These are phyloP conservation scores for Micropterix aruncella DNA, from an alignment of 2,888 invertebrate genomes.

Conservation along the genomic window DNA sequence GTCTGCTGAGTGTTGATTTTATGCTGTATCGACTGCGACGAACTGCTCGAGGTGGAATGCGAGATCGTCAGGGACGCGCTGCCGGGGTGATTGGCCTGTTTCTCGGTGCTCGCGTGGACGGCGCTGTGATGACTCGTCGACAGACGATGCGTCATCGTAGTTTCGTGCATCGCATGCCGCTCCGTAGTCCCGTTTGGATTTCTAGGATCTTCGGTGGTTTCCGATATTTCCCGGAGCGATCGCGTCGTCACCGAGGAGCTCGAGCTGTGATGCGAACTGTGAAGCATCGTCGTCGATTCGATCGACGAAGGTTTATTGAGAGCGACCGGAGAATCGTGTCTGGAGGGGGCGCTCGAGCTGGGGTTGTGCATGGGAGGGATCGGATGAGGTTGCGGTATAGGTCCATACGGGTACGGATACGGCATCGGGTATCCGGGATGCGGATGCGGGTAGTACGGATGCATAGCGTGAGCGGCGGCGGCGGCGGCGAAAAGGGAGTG, in stretches of 20 bases:
- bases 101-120: conserved; percentile 48
- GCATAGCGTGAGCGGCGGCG: conserved; percentile 48
- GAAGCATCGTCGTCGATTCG: conserved; percentile 53
- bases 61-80: conserved; percentile 48
- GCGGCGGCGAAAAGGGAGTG: conserved; percentile 49
- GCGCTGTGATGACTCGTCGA: conserved; percentile 50
- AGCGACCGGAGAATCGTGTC: conserved; percentile 28
- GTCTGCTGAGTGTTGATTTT: conserved; percentile 42
- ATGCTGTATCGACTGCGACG: conserved; percentile 49
- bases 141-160: conserved; percentile 51
- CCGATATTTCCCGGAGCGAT: conserved; percentile 44
- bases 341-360: conserved; percentile 28
- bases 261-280: conserved; percentile 53
- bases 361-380: conserved; percentile 50
- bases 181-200: conserved; percentile 36
- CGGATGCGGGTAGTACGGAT: conserved; percentile 56
- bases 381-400: conserved; percentile 59
- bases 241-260: conserved; percentile 59
- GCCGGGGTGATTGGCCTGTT: conserved; percentile 38
- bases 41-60: conserved; percentile 52
- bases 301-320: conserved; percentile 33
- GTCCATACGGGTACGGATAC: conserved; percentile 57
- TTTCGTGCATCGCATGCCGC: conserved; percentile 48
- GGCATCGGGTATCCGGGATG: conserved; percentile 58
- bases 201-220: conserved; percentile 33